These are phyloP conservation scores for Lepas anatifera DNA, from an alignment of 2,888 invertebrate species.

Conservation along the genomic window DNA sequence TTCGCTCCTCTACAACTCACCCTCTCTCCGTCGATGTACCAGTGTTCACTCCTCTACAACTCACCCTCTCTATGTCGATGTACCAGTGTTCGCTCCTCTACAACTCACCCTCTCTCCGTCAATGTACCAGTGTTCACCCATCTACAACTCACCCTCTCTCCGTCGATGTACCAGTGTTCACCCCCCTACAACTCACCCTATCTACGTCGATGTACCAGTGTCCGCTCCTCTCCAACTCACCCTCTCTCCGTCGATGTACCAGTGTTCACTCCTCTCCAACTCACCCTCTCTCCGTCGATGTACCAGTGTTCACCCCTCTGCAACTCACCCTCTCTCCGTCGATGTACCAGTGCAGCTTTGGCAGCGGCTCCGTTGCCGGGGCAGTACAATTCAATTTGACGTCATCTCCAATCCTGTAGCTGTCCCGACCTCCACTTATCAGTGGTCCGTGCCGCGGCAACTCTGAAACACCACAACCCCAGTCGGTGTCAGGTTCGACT, in stretches of 20 bases:
- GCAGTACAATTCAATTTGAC: slow-evolving; percentile 22
- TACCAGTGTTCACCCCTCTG: no score
- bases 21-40: no score
- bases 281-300: no score
- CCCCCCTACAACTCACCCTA: no score
- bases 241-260: no score
- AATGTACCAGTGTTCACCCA: neutral
- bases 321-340: slow-evolving; percentile 22
- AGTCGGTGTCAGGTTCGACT: no score
- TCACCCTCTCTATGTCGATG: neutral
- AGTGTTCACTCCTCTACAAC: no score
- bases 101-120: neutral
- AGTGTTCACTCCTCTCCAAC: no score
- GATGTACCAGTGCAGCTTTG: slow-evolving; percentile 21
- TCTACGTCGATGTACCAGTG: no score
- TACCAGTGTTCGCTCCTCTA: neutral
- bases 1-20: no score
- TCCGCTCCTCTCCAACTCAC: no score
- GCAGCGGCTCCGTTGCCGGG: slow-evolving; percentile 17
- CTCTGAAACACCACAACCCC: neutral
- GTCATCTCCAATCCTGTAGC: slow-evolving; percentile 16
- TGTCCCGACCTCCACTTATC: neutral
- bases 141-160: no score
- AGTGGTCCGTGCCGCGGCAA: neutral
- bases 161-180: neutral